Evolutionary conservation across 2,888 invertebrate species (phyloP).

Genomic region (Agrochola lota): DNA sequence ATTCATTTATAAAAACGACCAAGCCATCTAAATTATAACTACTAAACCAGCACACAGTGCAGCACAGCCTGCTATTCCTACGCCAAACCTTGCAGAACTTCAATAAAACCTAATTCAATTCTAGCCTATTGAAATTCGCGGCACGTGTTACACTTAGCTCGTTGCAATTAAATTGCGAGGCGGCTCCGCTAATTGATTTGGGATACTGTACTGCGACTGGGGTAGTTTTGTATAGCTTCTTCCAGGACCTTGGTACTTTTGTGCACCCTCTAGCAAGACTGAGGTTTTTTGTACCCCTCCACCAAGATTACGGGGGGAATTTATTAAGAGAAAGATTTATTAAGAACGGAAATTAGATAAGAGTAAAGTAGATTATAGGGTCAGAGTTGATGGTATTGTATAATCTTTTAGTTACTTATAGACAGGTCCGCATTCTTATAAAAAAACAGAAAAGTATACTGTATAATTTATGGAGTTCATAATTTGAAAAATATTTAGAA

Average conservation of each 20-base stretch:
- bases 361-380: background rate
- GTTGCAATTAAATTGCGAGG: constrained; percentile 73
- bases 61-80: constrained; percentile 7
- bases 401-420: background rate
- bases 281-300: background rate
- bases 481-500: background rate
- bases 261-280: background rate
- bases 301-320: too few relatives aligned
- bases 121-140: constrained; percentile 71
- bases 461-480: background rate
- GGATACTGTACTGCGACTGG: constrained; percentile 54
- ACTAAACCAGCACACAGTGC: background rate
- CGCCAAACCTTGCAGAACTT: constrained; percentile 34
- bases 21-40: background rate
- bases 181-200: constrained; percentile 74
- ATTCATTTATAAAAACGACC: background rate
- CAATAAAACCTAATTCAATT: constrained; percentile 65
- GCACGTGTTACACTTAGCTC: constrained; percentile 69
- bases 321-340: background rate
- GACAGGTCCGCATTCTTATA: background rate
- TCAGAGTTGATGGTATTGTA: background rate
- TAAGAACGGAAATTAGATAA: constrained; percentile 6
- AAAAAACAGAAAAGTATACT: too few relatives aligned
- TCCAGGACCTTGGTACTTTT: constrained; percentile 20
- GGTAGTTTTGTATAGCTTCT: constrained; percentile 23